Evolutionary conservation across 2,888 invertebrate species (phyloP), one percentile per base, ranked within the genome.

Genomic region (Cataglyphis albicans): DNA sequence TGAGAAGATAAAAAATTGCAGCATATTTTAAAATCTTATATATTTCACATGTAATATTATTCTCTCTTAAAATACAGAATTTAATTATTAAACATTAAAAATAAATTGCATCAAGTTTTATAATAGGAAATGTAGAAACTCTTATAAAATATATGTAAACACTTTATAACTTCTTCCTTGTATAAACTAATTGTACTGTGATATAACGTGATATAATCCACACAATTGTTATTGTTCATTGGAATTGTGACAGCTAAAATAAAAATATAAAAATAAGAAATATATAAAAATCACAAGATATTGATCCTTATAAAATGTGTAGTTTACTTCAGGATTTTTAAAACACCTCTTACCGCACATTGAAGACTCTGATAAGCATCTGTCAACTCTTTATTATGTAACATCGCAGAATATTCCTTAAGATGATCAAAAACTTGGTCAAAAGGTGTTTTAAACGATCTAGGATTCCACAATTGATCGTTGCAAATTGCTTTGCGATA

Each of bases 371-470:
- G 9, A 48, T 70, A 73, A 29, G 75, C 70, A 0, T 44, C 57
- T 4, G 80, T 72, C 29, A 29, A n/a, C n/a, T 57, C 55, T 48
- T 59, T 64, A 5, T 81, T 63, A 18, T 83, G 41, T 0, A 15
- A 59, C 0, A 55, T 35, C 7, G 81, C 21, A 7, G 41, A 38
- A 61, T 88, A 87, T 15, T 68, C 63, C 18, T 12, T 32, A 18
- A 90, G 65, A 0, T 6, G 29, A 12, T 87, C 73, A 29, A 87
- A 57, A 67, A 80, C 67, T 44, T 86, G 80, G 15, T 88, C 86
- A 55, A 87, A 90, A 7, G 82, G 84, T 9, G 89, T 72, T 3
- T 68, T 87, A 61, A 89, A 7, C 1, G 86, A 87, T 78, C 81
- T 76, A 4, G 38, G 9, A 32, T 84, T 86, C 85, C 84, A 84